A percentile compares a stretch with the other conserved stretches of the same genome.
Evolutionary conservation across 2,113 vertebrate genomes (phyloP).

Genomic region (Siphamia tubifer): DNA sequence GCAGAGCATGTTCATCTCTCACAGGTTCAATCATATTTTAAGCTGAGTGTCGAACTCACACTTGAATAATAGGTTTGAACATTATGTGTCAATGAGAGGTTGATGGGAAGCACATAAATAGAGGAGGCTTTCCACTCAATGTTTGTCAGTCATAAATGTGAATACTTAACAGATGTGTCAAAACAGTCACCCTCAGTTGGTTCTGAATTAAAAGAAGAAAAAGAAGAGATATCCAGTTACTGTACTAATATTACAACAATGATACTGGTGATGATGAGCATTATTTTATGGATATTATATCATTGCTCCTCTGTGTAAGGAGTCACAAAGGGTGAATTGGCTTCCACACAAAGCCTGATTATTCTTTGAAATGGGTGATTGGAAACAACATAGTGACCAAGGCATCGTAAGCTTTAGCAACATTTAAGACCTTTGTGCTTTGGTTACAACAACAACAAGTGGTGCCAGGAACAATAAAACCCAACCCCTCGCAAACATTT

Average conservation of each 20-base stretch:
- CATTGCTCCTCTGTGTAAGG: not conserved
- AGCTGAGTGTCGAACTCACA: slow-evolving; percentile 2
- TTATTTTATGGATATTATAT: not conserved
- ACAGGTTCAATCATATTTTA: slow-evolving; percentile 14
- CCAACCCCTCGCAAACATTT: too few species aligned
- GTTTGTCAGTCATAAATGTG: not conserved
- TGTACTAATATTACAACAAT: not conserved
- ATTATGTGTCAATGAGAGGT: not conserved
- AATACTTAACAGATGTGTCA: not conserved
- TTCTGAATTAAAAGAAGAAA: not conserved
- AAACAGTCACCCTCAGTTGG: not conserved
- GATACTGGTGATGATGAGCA: not conserved
- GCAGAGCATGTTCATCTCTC: slow-evolving; percentile 6
- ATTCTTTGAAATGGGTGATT: not conserved
- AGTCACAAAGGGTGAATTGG: not conserved
- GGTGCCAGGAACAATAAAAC: too few species aligned
- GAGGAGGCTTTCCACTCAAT: not conserved
- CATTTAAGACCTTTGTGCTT: not conserved
- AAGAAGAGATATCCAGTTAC: not conserved
- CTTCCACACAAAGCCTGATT: not conserved
- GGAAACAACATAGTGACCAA: not conserved
- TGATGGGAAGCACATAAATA: not conserved
- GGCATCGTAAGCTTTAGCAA: not conserved
- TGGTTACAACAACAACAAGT: not conserved
- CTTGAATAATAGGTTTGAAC: slow-evolving; percentile 9